Conservation (phyloP, 2,888 invertebrate species). For the Drosophila tanythrix region DNA sequence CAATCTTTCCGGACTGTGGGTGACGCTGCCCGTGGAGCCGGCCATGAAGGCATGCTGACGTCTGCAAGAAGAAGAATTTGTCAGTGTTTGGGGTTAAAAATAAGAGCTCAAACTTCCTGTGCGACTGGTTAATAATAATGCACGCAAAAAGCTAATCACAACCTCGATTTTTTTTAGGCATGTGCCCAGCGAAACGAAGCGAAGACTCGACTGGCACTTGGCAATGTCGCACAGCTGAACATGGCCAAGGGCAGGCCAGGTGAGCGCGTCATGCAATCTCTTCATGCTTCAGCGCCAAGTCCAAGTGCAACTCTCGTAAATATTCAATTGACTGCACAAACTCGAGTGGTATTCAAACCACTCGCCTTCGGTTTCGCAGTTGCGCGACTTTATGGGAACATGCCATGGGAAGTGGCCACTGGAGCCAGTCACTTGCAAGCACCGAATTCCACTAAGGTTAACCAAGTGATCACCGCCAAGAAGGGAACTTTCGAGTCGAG, state of each 20-base stretch:
- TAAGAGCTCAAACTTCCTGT: slow-evolving; percentile 46
- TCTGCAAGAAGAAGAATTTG: slow-evolving; percentile 84
- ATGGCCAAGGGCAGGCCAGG: slow-evolving; percentile 10
- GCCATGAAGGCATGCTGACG: slow-evolving; percentile 87
- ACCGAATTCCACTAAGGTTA: slow-evolving; percentile 6
- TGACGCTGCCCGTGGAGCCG: slow-evolving; percentile 66
- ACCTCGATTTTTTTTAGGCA: slow-evolving; percentile 9
- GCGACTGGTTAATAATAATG: slow-evolving; percentile 58
- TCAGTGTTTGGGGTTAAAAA: neutral
- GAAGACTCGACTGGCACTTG: slow-evolving; percentile 18
- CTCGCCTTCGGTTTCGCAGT: slow-evolving; percentile 15
- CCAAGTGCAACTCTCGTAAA: slow-evolving; percentile 16
- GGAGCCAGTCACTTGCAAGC: slow-evolving; percentile 21
- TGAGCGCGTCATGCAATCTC: slow-evolving; percentile 59
- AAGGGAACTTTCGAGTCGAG: slow-evolving; percentile 6
- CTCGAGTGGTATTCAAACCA: slow-evolving; percentile 54
- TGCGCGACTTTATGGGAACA: slow-evolving; percentile 9
- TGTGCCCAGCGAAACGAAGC: slow-evolving; percentile 41
- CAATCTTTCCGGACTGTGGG: slow-evolving; percentile 85
- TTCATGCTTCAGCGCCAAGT: slow-evolving; percentile 70
- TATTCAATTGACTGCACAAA: slow-evolving; percentile 70
- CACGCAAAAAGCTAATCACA: slow-evolving; percentile 70
- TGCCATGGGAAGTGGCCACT: slow-evolving; percentile 29
- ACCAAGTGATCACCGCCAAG: slow-evolving; percentile 24
- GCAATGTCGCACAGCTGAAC: slow-evolving; percentile 45